Conservation (phyloP, 2,113 vertebrate species). For the Sula dactylatra region DNA sequence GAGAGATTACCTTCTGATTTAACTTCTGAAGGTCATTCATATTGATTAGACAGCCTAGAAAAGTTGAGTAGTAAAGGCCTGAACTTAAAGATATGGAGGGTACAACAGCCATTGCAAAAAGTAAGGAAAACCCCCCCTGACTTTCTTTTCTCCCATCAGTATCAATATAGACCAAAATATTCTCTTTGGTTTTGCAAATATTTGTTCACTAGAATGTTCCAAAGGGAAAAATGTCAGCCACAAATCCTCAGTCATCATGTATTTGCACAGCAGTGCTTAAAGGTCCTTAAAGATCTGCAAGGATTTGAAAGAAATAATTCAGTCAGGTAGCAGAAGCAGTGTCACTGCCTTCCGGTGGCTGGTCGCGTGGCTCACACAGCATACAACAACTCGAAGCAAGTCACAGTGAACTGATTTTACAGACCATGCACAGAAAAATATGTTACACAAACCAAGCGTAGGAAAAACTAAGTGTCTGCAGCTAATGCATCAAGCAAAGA, state of each 20-base stretch:
- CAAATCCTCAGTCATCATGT: conserved; percentile 6
- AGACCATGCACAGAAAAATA: not conserved
- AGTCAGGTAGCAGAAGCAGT: not conserved
- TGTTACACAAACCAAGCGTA: not conserved
- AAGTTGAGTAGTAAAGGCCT: not conserved
- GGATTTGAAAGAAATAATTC: conserved; percentile 8
- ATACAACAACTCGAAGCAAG: not conserved
- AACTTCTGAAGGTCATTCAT: not conserved
- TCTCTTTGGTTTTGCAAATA: not conserved
- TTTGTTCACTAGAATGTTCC: conserved; percentile 21
- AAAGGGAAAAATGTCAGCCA: conserved; percentile 36
- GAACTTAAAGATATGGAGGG: not conserved
- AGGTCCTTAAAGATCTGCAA: not conserved
- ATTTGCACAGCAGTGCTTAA: conserved; percentile 26
- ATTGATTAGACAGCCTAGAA: not conserved
- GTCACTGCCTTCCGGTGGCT: not conserved
- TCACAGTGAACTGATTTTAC: not conserved
- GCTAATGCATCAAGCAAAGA: not conserved
- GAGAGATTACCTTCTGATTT: not conserved
- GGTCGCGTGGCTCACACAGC: not conserved
- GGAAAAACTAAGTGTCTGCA: not conserved
- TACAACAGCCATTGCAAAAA: not conserved
- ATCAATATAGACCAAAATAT: not conserved
- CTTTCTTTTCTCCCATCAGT: not conserved
- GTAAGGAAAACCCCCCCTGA: not conserved